Evolutionary conservation across 2,797 vertebrate genomes (phyloP).

Genomic region (Crenuchus spilurus): DNA sequence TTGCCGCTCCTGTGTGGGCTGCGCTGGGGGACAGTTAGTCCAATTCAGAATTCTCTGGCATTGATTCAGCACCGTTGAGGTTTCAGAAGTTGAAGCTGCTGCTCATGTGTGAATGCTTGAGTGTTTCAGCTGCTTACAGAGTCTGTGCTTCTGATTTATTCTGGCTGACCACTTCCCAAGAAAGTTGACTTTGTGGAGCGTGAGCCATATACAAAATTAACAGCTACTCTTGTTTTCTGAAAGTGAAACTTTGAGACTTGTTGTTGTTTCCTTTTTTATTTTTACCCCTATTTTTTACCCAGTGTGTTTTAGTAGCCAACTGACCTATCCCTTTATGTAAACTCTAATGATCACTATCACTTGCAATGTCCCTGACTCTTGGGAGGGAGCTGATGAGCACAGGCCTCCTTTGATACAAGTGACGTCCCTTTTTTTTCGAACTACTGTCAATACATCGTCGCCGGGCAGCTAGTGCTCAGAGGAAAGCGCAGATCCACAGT

Average conservation of each 20-base stretch:
- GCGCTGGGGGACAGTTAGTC: not conserved
- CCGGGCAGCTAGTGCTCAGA: no score
- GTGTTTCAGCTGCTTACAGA: slow-evolving; percentile 3
- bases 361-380: no score
- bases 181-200: not conserved
- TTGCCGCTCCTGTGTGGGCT: not conserved
- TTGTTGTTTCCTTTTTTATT: not conserved
- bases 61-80: slow-evolving; percentile 51
- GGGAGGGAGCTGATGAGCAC: no score
- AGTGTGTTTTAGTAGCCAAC: no score
- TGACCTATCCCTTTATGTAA: no score
- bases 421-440: no score
- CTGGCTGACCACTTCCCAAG: not conserved
- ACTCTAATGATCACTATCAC: no score
- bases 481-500: no score
- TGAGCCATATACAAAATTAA: not conserved
- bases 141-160: slow-evolving; percentile 4
- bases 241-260: not conserved
- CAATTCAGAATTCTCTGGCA: slow-evolving; percentile 11
- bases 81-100: slow-evolving; percentile 54
- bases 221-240: not conserved
- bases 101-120: slow-evolving; percentile 55
- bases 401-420: no score
- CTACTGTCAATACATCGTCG: no score
- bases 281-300: not conserved